Evolutionary conservation across 1,140 invertebrate genomes (phyloP).

Genomic region (Drosophila ohnishii): DNA sequence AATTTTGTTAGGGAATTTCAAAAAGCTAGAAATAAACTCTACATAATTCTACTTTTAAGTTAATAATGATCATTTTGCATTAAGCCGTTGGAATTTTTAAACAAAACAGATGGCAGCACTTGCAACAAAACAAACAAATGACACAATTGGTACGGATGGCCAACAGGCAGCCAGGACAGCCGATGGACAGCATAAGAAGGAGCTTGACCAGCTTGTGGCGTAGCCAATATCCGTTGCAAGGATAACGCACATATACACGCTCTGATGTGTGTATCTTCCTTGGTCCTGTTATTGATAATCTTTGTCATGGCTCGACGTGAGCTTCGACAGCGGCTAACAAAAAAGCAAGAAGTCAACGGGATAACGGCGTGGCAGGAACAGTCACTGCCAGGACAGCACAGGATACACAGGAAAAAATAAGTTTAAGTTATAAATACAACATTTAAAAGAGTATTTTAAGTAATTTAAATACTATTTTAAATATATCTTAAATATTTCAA

Average conservation of each 20-base stretch:
- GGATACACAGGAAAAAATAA: background rate
- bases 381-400: background rate
- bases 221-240: conserved; percentile 69
- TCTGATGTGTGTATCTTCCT: conserved; percentile 40
- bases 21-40: background rate
- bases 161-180: conserved; percentile 1
- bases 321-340: conserved; percentile 37
- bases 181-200: conserved; percentile 10
- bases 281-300: conserved; percentile 73
- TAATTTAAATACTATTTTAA: background rate
- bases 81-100: conserved; percentile 7
- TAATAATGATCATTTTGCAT: conserved; percentile 14
- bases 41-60: background rate
- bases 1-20: background rate
- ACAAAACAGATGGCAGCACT: background rate
- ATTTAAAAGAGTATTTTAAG: background rate
- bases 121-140: conserved; percentile 17
- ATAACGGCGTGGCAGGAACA: conserved; percentile 33
- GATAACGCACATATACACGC: conserved; percentile 34
- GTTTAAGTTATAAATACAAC: background rate
- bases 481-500: background rate
- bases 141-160: conserved; percentile 34
- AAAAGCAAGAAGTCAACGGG: conserved; percentile 38
- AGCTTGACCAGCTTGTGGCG: conserved; percentile 34
- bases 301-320: conserved; percentile 63